phyloP scores from a whole-genome alignment of 2,888 invertebrate species.

The Elmis aenea region DNA sequence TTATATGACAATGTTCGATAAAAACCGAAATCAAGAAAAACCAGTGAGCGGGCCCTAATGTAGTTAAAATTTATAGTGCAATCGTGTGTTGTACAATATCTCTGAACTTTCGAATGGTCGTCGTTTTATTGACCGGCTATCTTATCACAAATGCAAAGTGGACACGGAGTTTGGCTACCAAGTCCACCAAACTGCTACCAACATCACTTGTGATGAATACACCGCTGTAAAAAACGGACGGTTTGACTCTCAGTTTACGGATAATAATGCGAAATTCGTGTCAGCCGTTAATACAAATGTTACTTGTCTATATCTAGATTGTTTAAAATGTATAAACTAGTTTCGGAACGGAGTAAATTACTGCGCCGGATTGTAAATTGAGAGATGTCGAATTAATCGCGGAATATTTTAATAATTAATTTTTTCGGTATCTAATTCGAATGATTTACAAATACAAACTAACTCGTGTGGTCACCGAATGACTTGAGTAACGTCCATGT shows the following conservation, averaged over 20 bases:
- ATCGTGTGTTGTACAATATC: constrained; percentile 13
- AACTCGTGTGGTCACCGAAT: too few species aligned
- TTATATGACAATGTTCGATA: too few species aligned
- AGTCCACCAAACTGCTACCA: constrained; percentile 20
- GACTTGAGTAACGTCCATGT: too few species aligned
- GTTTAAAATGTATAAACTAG: constrained; percentile 15
- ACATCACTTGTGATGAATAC: constrained; percentile 29
- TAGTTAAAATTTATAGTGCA: constrained; percentile 19
- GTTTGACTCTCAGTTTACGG: constrained; percentile 22
- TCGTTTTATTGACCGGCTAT: constrained; percentile 35
- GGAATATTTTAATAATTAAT: too few species aligned
- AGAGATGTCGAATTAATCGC: too few species aligned
- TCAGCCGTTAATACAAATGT: constrained; percentile 20
- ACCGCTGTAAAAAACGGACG: constrained; percentile 23
- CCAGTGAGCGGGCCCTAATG: too few species aligned
- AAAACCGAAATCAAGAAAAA: too few species aligned
- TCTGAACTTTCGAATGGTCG: constrained; percentile 28
- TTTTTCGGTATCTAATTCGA: too few species aligned
- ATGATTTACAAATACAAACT: too few species aligned
- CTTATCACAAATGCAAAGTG: constrained; percentile 41
- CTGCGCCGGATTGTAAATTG: too few species aligned
- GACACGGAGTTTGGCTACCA: constrained; percentile 36
- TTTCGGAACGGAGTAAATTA: too few species aligned
- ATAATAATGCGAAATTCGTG: constrained; percentile 21
- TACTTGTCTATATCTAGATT: constrained; percentile 18